These are phyloP conservation scores for Astyanax mexicanus DNA, from an alignment of 2,797 vertebrate genomes.

Conservation along the genomic window DNA sequence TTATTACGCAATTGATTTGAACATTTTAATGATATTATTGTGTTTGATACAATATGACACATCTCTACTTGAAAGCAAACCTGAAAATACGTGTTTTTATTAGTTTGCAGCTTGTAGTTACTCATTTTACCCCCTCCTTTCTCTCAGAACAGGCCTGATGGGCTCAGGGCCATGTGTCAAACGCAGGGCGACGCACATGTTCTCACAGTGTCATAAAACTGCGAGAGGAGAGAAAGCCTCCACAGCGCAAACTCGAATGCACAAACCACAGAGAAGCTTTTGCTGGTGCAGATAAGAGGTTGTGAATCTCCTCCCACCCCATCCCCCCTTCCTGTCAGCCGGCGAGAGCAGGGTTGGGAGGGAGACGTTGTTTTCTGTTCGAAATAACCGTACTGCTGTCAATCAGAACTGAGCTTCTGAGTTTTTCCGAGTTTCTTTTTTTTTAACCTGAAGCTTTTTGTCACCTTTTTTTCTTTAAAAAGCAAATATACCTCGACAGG, in stretches of 20 bases:
- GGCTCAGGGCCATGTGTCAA: not conserved
- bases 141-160: not conserved
- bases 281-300: conserved; percentile 53
- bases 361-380: conserved; percentile 36
- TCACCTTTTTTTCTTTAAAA: not conserved
- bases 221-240: conserved; percentile 17
- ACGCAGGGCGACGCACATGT: not conserved
- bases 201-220: not conserved
- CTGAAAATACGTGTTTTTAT: not conserved
- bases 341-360: conserved; percentile 15
- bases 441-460: conserved; percentile 24
- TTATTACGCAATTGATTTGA: too few relatives aligned
- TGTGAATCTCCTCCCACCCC: conserved; percentile 46
- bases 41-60: too few relatives aligned
- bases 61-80: not conserved
- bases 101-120: not conserved
- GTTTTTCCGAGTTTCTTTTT: too few relatives aligned
- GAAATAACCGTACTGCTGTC: conserved; percentile 46
- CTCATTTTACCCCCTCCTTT: not conserved
- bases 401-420: conserved; percentile 15
- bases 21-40: too few relatives aligned
- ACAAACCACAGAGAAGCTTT: conserved; percentile 55
- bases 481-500: conserved; percentile 45
- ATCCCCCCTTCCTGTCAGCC: conserved; percentile 51
- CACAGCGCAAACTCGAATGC: conserved; percentile 13